phyloP scores from a whole-genome alignment of 53 echinoderm and acorn worm species.

The Luidia sarsii region DNA sequence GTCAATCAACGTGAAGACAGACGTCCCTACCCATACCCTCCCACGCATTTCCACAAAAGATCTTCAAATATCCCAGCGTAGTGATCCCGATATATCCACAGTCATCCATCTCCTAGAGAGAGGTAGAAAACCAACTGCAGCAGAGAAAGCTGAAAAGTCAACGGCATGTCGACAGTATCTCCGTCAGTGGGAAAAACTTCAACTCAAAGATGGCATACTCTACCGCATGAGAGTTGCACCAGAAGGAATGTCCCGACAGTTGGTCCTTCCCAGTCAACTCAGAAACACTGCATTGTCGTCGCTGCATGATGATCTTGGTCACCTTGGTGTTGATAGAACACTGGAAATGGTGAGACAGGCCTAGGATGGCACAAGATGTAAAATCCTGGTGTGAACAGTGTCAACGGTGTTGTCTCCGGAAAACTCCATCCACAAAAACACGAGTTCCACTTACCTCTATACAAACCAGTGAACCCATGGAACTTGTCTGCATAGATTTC shows the following conservation, averaged over 20 bases:
- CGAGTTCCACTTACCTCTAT: slow-evolving; percentile 21
- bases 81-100: slow-evolving; percentile 26
- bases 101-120: neutral
- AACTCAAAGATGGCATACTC: slow-evolving; percentile 6
- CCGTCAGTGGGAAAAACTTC: slow-evolving; percentile 49
- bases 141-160: neutral
- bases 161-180: neutral
- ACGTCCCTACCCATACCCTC: neutral
- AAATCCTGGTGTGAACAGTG: slow-evolving; percentile 37
- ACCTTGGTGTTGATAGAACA: slow-evolving; percentile 49
- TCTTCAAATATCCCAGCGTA: neutral
- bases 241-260: slow-evolving; percentile 24
- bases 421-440: slow-evolving; percentile 14
- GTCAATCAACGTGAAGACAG: neutral
- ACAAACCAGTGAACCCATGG: slow-evolving; percentile 26
- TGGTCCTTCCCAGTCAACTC: slow-evolving; percentile 25
- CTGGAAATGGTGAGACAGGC: slow-evolving; percentile 53
- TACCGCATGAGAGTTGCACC: slow-evolving; percentile 5
- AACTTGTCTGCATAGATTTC: slow-evolving; percentile 39
- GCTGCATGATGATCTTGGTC: slow-evolving; percentile 60
- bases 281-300: slow-evolving; percentile 4
- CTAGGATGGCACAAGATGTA: slow-evolving; percentile 19
- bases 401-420: slow-evolving; percentile 39
- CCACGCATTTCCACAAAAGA: neutral
- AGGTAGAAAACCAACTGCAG: neutral